Evolutionary conservation across 2,113 vertebrate species (phyloP).

Genomic region (Silurus glanis): DNA sequence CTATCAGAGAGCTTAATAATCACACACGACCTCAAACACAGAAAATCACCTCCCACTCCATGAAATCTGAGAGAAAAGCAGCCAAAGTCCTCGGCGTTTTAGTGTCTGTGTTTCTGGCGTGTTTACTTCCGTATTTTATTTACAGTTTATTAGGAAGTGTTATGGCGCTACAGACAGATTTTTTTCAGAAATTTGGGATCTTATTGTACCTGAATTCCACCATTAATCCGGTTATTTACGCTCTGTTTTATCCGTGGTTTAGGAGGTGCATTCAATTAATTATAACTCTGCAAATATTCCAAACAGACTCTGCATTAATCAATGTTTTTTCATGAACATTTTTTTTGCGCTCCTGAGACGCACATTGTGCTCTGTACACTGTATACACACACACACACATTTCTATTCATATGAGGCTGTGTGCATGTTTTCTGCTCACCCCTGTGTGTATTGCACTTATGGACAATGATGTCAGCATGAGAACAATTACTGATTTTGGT

Average conservation of each 20-base stretch:
- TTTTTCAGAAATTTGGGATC: neutral
- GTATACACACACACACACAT: too few species aligned
- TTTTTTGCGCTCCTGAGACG: too few species aligned
- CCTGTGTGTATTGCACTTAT: too few species aligned
- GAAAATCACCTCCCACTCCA: neutral
- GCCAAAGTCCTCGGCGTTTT: slow-evolving; percentile 45
- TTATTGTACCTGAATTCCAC: slow-evolving; percentile 47
- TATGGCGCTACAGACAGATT: neutral
- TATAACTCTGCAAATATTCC: slow-evolving; percentile 55
- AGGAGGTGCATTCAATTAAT: slow-evolving; percentile 46
- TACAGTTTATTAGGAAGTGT: slow-evolving; percentile 10
- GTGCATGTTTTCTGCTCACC: too few species aligned
- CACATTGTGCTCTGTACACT: too few species aligned
- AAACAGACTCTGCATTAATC: slow-evolving; percentile 38
- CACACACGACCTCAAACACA: neutral
- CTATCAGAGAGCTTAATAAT: slow-evolving; percentile 46
- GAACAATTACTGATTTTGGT: too few species aligned
- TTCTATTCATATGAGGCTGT: too few species aligned
- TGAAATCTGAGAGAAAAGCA: slow-evolving; percentile 45
- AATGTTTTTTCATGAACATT: slow-evolving; percentile 21
- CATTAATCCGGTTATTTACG: slow-evolving; percentile 57
- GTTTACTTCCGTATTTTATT: slow-evolving; percentile 44
- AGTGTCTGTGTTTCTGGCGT: slow-evolving; percentile 41
- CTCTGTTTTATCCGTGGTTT: slow-evolving; percentile 57
- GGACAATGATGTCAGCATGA: too few species aligned